Evolutionary conservation across 1,140 invertebrate genomes (phyloP).

Genomic region (Ceratosolen solmsi): DNA sequence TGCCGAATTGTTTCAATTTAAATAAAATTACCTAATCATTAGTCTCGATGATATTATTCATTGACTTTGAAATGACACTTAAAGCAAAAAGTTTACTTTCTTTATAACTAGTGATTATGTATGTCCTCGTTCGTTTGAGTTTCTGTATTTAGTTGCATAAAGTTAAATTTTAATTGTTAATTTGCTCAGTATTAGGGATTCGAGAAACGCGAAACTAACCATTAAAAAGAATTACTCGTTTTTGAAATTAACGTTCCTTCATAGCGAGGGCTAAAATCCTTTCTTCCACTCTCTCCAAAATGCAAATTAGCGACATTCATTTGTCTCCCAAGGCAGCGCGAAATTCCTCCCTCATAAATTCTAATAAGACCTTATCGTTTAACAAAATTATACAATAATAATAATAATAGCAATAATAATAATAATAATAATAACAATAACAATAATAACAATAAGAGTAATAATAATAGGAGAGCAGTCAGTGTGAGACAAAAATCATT

Average conservation of each 20-base stretch:
- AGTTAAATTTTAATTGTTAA: not conserved
- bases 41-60: too few relatives aligned
- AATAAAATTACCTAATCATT: too few relatives aligned
- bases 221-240: constrained; percentile 20
- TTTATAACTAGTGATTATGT: not conserved
- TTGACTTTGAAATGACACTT: too few relatives aligned
- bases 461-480: not conserved
- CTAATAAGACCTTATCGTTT: not conserved
- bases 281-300: constrained; percentile 10
- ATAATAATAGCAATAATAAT: not conserved
- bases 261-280: not conserved
- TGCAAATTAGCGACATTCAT: constrained; percentile 23
- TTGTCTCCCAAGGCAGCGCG: not conserved
- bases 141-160: not conserved
- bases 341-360: constrained; percentile 20
- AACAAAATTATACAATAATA: not conserved
- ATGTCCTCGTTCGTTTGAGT: too few relatives aligned
- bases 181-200: not conserved
- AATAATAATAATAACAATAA: not conserved
- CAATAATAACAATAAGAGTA: not conserved
- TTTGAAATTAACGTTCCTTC: constrained; percentile 18
- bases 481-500: not conserved
- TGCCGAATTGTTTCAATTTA: too few relatives aligned
- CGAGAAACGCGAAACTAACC: not conserved
- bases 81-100: too few relatives aligned